Base-by-base conservation (phyloP, 2,797 vertebrate species). In the Chelon labrosus region DNA sequence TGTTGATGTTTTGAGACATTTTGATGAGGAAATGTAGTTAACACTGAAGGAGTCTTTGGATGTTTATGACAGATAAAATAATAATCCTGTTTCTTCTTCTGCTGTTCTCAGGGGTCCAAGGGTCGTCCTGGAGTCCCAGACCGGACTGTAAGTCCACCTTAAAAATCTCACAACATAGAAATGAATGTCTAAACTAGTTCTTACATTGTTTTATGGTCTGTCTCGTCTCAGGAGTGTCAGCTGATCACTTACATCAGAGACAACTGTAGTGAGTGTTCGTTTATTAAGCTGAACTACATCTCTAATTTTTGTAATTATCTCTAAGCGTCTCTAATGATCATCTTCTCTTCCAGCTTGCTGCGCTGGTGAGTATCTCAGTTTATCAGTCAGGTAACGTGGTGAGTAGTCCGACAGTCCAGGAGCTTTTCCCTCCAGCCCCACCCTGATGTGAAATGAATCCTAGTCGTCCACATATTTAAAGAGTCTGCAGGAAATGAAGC, bases 191-290 rank as follows among this genome's bases (percentile, higher is more conserved):
- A 8, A n/a, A 7, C 13, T 8, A n/a, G 16, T 8, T 61, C 12
- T 13, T 11, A 52, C 13, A 1, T 27, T 0, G 51, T 73, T 25
- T 31, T 31, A 31, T 44, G 76, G 8, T 82, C 77, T 71, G 79
- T 46, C 46, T 46, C 42, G 61, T 83, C 70, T 22, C 87, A 98
- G 97, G 92, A 94, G 64, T 98, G 97, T 90, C 88, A 97, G 80
- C 92, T 98, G 86, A 88, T 97, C 69, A 89, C 88, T 70, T 95
- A 95, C 79, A 88, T 94, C 53, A 79, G 89, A 80, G 90, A 95
- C 75, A 97, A 96, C 87, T 98, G 97, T 80, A 93, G 95, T 97
- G 90, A 96, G 95, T 52, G 7, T 14, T 12, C 10, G 5, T 4
- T n/a, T 8, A 1, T 7, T 14, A 42, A 5, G 4, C 41, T 17